Evolutionary conservation across 1,140 invertebrate species (phyloP).

Genomic region (Pseudoatta argentina): DNA sequence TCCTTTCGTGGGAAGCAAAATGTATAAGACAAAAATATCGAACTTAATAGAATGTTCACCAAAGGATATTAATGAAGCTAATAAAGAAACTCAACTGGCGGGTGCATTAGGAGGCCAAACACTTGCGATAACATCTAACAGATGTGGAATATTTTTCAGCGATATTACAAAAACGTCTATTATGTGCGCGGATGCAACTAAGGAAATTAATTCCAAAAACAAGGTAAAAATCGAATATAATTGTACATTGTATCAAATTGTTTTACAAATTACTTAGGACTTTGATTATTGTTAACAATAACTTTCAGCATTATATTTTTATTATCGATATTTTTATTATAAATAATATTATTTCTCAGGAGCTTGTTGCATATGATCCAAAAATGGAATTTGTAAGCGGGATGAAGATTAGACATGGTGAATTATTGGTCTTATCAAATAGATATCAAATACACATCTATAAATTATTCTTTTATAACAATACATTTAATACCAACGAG

Average conservation of each 20-base stretch:
- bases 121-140: not conserved
- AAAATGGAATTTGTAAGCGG: conserved; percentile 7
- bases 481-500: not conserved
- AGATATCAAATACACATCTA: not conserved
- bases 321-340: not conserved
- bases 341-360: not conserved
- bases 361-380: not conserved
- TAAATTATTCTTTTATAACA: not conserved
- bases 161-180: not conserved
- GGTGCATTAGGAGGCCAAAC: not conserved
- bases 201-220: not conserved
- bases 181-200: not conserved
- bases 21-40: not conserved
- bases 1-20: not conserved
- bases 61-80: not conserved
- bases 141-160: conserved; percentile 14
- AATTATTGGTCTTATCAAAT: not conserved
- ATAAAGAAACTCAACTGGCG: not conserved
- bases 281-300: not conserved
- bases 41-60: not conserved
- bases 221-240: not conserved
- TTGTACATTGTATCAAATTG: not conserved
- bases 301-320: not conserved
- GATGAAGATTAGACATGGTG: not conserved
- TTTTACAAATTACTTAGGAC: not conserved